Base-by-base conservation (phyloP, 2,113 vertebrate species). In the Peromyscus polionotus region DNA sequence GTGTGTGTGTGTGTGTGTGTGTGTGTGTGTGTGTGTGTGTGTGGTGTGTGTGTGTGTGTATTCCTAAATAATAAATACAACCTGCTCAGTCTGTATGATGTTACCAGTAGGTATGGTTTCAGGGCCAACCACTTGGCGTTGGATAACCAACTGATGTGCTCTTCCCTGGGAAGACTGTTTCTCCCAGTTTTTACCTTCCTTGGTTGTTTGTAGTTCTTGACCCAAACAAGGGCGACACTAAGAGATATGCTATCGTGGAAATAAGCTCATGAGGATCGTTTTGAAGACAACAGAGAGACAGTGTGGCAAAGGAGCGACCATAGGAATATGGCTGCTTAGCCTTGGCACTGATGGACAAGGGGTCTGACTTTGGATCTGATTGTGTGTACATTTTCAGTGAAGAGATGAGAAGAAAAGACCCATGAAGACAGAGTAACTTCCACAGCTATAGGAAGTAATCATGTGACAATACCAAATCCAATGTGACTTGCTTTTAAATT, bases 261-360 rank as follows among this genome's bases (percentile, higher is more conserved):
- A 24, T 22, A 83, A 39, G 80, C 36, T 39, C 11, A 6, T 8
- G 48, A 81, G 33, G 65, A 76, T 1, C 36, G 9, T 80, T 63
- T 76, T 81, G 17, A 76, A 83, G 31, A 86, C 45, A 67, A 39
- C 19, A 75, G 76, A 36, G 59, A 73, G 65, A 14, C 26, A 7
- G 31, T 28, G 0, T 54, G 48, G 26, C 14, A 42, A 42, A 0
- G 22, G 48, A 45, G 26, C 0, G 0, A 65, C 26, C 57, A 17
- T 22, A 39, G 28, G 3, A 2, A 1, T 16, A 1, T 24, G 39
- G 24, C 28, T n/a, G 59, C 19, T 36, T 9, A 42, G 61, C 17
- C 48, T 42, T 70, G 36, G 24, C 36, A 2, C 22, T 63, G 11
- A 31, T n/a, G 54, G 36, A n/a, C 13, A 9, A 57, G 48, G 26